A percentile compares a stretch with the other conserved stretches of the same genome.
phyloP scores from a whole-genome alignment of 2,113 vertebrate genomes.

The Camelus bactrianus region DNA sequence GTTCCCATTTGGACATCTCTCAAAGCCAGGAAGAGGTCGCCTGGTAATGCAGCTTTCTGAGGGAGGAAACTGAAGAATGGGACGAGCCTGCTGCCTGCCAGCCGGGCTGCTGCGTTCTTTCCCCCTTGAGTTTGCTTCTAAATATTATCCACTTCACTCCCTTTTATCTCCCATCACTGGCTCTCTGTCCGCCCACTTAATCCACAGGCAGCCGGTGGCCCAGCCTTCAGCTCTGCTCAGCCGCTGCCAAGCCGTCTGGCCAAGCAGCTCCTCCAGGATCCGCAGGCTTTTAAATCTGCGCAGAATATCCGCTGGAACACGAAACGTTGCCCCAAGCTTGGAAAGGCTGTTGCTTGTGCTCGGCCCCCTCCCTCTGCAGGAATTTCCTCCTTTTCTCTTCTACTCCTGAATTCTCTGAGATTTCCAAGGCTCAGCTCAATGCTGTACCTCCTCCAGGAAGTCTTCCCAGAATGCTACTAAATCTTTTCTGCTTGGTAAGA shows the following conservation, averaged over 20 bases:
- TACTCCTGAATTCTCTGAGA: conserved; percentile 15
- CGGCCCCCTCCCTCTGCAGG: conserved; percentile 68
- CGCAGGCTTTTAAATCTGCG: conserved; percentile 69
- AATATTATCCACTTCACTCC: conserved; percentile 78
- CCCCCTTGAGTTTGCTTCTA: conserved; percentile 68
- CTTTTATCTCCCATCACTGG: conserved; percentile 68
- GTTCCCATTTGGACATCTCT: conserved; percentile 80
- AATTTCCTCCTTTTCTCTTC: conserved; percentile 74
- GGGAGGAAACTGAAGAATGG: conserved; percentile 77
- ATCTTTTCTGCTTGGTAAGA: not conserved
- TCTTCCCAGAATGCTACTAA: conserved; percentile 60
- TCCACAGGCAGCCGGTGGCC: conserved; percentile 71
- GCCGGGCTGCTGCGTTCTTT: conserved; percentile 21
- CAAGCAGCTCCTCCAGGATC: conserved; percentile 40
- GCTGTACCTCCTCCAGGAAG: conserved; percentile 71
- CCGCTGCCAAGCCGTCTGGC: conserved; percentile 64
- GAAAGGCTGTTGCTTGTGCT: conserved; percentile 59
- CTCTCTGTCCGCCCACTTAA: conserved; percentile 74
- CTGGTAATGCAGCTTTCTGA: conserved; percentile 69
- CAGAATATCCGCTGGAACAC: conserved; percentile 57
- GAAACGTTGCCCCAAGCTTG: conserved; percentile 57
- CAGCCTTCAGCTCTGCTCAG: conserved; percentile 58
- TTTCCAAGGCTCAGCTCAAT: not conserved
- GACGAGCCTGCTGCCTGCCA: conserved; percentile 60
- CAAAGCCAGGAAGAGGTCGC: conserved; percentile 76